Evolutionary conservation across 35 echinoderm and acorn worm species (phyloP), one percentile per base, ranked within the genome.

Genomic region (Amphiura filiformis): DNA sequence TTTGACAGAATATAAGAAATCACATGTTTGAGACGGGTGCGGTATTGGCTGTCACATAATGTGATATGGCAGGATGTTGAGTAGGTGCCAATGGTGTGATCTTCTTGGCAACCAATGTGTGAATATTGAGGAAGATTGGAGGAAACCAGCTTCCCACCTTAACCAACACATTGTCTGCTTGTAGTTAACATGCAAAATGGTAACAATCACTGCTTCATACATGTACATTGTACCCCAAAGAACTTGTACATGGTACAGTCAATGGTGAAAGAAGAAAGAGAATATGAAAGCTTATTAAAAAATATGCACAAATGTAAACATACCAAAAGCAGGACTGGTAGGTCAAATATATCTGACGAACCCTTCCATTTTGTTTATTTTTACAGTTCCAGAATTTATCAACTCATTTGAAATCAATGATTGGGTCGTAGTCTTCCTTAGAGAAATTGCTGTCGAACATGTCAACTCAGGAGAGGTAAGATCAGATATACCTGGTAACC

Each of bases 371-470:
- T 49, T 20, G 26, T 57, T 32, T 22, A 13, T 91, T 78, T 39
- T 77, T 84, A 38, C 87, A 99, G 96, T 88, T 80, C 96, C 96
- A 0, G 87, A 83, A 42, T 99, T 99, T 64, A 93, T 99, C n/a
- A 85, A 89, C 15, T 94, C 96, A 13, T 98, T 92, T 82, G 86
- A 99, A 42, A 80, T 95, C 12, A 90, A 84, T 1, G 88, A 99
- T 32, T 91, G 93, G 93, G 90, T 99, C 76, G 40, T 99, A 28
- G 88, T 99, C 80, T 99, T 99, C 90, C 92, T 94, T 39, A 75
- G 96, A 77, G 96, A 99, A 75, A 80, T 94, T 36, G 93, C 96
- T 31, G 84, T 92, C 36, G 93, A 94, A 56, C 79, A 89, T 78
- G 47, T 88, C 32, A 89, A 89, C 78, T 89, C 84, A 35, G 87